A percentile compares a stretch with the other conserved stretches of the same genome.
These are phyloP conservation scores for Acanthaster planci DNA, from an alignment of 35 echinoderm and acorn worm species.

Conservation along the genomic window DNA sequence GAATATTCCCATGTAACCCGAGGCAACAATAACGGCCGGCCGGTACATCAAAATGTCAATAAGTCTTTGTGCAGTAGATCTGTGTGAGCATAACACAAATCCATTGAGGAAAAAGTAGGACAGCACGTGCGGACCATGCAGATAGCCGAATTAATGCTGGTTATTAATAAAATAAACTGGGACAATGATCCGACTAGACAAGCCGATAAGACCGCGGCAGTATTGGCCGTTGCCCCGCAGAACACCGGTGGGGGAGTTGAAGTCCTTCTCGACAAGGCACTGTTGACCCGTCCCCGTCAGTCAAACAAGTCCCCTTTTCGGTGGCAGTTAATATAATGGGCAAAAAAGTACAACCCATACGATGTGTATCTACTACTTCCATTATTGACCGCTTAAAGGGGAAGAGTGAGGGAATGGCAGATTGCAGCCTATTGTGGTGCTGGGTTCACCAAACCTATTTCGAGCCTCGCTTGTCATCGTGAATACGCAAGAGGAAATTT, in stretches of 20 bases:
- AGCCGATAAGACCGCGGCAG: not conserved
- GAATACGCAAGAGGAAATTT: too few species aligned
- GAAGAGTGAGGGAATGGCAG: too few species aligned
- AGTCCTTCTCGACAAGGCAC: slow-evolving; percentile 2
- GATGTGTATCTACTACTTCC: slow-evolving; percentile 16
- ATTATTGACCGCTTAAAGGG: not conserved
- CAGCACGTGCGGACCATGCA: slow-evolving; percentile 22
- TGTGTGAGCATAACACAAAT: not conserved
- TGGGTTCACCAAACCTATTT: too few species aligned
- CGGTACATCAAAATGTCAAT: too few species aligned
- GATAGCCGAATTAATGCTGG: slow-evolving; percentile 14
- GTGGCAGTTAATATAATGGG: not conserved
- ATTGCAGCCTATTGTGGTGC: too few species aligned
- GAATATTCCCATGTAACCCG: too few species aligned
- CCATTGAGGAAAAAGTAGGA: not conserved
- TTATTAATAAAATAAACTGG: slow-evolving; percentile 28
- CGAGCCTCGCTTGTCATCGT: too few species aligned
- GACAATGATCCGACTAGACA: slow-evolving; percentile 19
- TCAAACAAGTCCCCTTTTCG: not conserved
- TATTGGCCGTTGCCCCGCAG: slow-evolving; percentile 4
- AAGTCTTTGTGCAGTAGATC: too few species aligned
- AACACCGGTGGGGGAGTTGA: slow-evolving; percentile 1
- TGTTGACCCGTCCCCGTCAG: slow-evolving; percentile 11
- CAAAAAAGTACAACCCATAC: slow-evolving; percentile 9
- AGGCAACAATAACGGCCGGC: too few species aligned